phyloP scores from a whole-genome alignment of 2,888 invertebrate species.

The Ichneumoninae sp. region DNA sequence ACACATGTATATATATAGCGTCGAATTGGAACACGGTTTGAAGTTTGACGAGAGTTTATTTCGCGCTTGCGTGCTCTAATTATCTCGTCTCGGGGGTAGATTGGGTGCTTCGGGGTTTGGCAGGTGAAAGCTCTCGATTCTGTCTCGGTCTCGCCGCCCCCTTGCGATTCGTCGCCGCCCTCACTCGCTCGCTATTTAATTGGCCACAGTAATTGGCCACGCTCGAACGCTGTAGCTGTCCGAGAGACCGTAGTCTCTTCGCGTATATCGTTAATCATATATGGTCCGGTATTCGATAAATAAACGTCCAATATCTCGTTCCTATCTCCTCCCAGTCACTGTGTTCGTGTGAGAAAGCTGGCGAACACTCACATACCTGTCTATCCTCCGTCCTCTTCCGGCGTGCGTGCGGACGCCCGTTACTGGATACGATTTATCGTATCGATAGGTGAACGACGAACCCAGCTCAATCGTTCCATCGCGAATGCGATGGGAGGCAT shows the following conservation, averaged over 20 bases:
- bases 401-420: slow-evolving; percentile 8
- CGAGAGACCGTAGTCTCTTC: slow-evolving; percentile 22
- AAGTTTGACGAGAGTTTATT: slow-evolving; percentile 65
- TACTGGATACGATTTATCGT: slow-evolving; percentile 43
- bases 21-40: slow-evolving; percentile 49
- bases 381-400: slow-evolving; percentile 9
- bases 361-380: slow-evolving; percentile 1
- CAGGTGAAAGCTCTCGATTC: slow-evolving; percentile 50
- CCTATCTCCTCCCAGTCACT: slow-evolving; percentile 1
- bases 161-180: neutral
- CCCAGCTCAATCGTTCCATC: slow-evolving; percentile 23
- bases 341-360: neutral
- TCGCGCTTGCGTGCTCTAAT: slow-evolving; percentile 66
- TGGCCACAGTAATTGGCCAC: slow-evolving; percentile 67
- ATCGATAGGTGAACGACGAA: slow-evolving; percentile 41
- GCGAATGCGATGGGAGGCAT: neutral
- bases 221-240: slow-evolving; percentile 36
- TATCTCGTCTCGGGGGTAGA: slow-evolving; percentile 60
- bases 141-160: slow-evolving; percentile 10
- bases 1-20: neutral
- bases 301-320: slow-evolving; percentile 55
- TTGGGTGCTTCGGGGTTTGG: slow-evolving; percentile 60
- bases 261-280: slow-evolving; percentile 58
- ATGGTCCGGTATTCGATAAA: slow-evolving; percentile 61
- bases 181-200: slow-evolving; percentile 61